A percentile compares a stretch with the other conserved stretches of the same genome.
These are phyloP conservation scores for Balearica regulorum DNA, from an alignment of 2,797 vertebrate genomes.

Conservation along the genomic window DNA sequence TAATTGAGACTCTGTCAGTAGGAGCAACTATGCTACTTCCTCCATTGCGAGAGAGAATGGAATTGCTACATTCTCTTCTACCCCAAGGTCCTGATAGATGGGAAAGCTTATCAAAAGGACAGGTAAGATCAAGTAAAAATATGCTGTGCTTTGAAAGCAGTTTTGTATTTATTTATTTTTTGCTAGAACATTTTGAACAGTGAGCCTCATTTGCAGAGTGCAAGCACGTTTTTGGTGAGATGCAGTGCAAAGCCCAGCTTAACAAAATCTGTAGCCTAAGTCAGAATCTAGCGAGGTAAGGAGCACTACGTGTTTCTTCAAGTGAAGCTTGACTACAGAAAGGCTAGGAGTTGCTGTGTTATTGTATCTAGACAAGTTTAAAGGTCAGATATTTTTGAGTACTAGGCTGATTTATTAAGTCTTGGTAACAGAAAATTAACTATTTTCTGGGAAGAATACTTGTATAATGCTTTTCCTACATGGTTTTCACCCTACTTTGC, in stretches of 20 bases:
- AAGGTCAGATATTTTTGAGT: neutral
- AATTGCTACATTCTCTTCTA: conserved; percentile 82
- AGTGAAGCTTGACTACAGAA: neutral
- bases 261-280: neutral
- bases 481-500: neutral
- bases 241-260: neutral
- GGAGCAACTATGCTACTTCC: conserved; percentile 85
- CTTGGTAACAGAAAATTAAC: neutral
- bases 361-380: neutral
- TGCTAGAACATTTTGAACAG: neutral
- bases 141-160: neutral
- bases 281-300: neutral
- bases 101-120: conserved; percentile 86
- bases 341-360: neutral
- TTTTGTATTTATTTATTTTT: neutral
- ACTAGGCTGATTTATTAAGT: neutral
- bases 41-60: conserved; percentile 83
- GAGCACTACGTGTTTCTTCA: neutral
- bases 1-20: conserved; percentile 84
- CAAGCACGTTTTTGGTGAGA: neutral
- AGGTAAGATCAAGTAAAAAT: conserved; percentile 68
- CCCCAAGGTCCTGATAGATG: conserved; percentile 85
- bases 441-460: neutral
- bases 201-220: neutral
- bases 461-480: neutral